Conservation (phyloP, 2,797 vertebrate species). For the Loris lydekkerianus region DNA sequence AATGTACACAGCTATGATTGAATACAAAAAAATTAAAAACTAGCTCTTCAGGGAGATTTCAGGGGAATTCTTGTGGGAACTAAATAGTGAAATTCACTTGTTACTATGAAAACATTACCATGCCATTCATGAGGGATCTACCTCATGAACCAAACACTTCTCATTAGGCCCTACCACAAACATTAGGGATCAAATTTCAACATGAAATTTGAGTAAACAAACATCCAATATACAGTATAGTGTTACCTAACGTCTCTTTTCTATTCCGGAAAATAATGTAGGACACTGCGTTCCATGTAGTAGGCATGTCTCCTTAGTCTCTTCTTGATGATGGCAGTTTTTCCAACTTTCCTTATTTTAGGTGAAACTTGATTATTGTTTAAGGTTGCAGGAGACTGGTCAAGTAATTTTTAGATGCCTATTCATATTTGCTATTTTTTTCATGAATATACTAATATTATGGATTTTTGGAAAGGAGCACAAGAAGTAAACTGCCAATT, state of each 20-base stretch:
- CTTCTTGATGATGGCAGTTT: not conserved
- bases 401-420: not conserved
- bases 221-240: not conserved
- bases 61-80: not conserved
- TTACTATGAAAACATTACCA: not conserved
- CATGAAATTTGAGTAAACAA: not conserved
- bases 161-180: not conserved
- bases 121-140: not conserved
- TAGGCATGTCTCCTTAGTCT: not conserved
- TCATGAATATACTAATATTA: not conserved
- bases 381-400: not conserved
- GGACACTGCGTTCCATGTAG: not conserved
- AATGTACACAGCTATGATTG: too few relatives aligned
- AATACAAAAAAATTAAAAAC: not conserved
- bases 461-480: not conserved
- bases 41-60: not conserved
- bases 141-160: not conserved
- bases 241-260: not conserved
- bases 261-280: not conserved
- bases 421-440: not conserved
- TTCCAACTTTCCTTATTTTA: not conserved
- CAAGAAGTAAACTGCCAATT: not conserved
- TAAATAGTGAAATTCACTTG: not conserved
- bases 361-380: not conserved
- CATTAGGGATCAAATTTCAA: not conserved